These are phyloP conservation scores for Eutolmus rufibarbis DNA, from an alignment of 2,888 invertebrate species.

Conservation along the genomic window DNA sequence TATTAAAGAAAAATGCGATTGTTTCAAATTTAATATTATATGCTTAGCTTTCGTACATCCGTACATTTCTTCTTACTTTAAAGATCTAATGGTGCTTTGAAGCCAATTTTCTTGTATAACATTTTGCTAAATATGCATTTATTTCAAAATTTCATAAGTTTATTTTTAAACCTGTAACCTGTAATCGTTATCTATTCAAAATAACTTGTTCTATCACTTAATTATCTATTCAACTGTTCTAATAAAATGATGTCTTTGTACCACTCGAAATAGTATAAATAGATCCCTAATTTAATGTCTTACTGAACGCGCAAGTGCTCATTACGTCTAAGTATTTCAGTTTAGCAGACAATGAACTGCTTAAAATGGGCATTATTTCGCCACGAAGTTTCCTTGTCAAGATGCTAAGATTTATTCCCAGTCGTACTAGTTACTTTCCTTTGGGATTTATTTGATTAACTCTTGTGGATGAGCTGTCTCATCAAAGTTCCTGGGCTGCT, in stretches of 20 bases:
- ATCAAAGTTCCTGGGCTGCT: neutral
- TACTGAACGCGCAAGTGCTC: neutral
- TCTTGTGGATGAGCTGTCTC: constrained; percentile 12
- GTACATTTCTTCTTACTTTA: too few relatives aligned
- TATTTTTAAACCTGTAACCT: neutral
- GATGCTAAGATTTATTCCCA: neutral
- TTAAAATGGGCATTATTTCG: neutral
- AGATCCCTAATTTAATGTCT: neutral
- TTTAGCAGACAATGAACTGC: neutral
- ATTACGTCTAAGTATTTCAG: neutral
- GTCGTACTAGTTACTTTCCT: neutral
- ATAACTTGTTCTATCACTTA: neutral
- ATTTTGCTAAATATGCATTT: too few relatives aligned
- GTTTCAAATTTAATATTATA: too few relatives aligned
- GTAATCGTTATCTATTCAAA: neutral
- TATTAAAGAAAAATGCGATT: too few relatives aligned
- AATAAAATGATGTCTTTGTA: neutral
- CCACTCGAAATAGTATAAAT: neutral
- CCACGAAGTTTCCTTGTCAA: neutral
- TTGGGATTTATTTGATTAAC: constrained; percentile 19
- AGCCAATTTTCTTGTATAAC: too few relatives aligned
- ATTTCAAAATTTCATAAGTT: too few relatives aligned
- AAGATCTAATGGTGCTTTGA: too few relatives aligned
- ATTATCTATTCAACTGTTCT: neutral
- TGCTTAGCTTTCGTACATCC: too few relatives aligned